phyloP scores from a whole-genome alignment of 2,113 vertebrate species.

The Syrrhaptes paradoxus region DNA sequence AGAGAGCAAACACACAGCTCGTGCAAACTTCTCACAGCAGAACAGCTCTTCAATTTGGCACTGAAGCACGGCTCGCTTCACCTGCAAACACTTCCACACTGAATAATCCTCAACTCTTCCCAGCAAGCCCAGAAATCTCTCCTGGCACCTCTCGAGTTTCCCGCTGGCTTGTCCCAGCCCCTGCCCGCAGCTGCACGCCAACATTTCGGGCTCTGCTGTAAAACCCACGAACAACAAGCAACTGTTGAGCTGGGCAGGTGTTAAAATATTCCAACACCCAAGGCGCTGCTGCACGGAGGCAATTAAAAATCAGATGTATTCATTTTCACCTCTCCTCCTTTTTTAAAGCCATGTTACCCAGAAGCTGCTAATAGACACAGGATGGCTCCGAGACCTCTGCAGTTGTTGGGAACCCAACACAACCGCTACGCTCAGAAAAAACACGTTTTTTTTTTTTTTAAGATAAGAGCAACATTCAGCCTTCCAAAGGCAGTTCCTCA shows the following conservation, averaged over 20 bases:
- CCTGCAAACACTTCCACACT: background rate
- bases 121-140: background rate
- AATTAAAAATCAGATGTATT: slow-evolving; percentile 40
- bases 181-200: background rate
- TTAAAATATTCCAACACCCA: slow-evolving; percentile 51
- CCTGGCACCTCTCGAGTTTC: background rate
- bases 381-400: background rate
- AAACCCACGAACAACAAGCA: slow-evolving; percentile 10
- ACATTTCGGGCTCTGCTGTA: background rate
- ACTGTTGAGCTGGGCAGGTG: slow-evolving; percentile 64
- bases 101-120: background rate
- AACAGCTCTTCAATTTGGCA: background rate
- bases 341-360: background rate
- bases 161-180: background rate
- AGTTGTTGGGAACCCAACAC: background rate
- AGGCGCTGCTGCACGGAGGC: background rate
- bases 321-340: background rate
- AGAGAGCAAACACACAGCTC: rapidly evolving
- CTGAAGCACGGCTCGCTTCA: background rate
- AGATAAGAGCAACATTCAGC: background rate
- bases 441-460: too few relatives aligned
- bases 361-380: background rate
- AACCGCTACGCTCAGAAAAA: background rate
- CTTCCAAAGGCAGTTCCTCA: background rate
- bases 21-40: background rate